phyloP scores from a whole-genome alignment of 2,113 vertebrate species.

The Melanotaenia duboulayi region DNA sequence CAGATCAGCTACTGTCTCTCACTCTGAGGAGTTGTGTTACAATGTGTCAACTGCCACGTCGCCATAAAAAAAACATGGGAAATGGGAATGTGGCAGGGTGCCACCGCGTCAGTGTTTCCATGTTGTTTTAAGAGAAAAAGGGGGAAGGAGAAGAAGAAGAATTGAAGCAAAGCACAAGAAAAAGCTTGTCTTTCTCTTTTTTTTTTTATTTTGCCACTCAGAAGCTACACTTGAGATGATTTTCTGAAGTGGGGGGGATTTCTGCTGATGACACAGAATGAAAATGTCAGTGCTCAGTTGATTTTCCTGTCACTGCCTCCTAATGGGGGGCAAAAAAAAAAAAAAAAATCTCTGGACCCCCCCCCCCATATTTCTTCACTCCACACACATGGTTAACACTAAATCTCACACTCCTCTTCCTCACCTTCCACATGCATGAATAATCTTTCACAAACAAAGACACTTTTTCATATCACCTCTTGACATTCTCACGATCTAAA shows the following conservation, averaged over 20 bases:
- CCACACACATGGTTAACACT: slow-evolving; percentile 30
- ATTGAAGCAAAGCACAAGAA: too few relatives aligned
- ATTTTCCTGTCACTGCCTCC: slow-evolving; percentile 38
- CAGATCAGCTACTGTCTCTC: slow-evolving; percentile 27
- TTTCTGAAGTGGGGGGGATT: slow-evolving; percentile 57
- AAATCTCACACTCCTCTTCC: slow-evolving; percentile 27
- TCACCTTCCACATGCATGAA: not conserved
- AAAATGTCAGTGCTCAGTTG: slow-evolving; percentile 28
- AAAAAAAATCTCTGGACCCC: slow-evolving; percentile 46
- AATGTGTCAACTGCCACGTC: slow-evolving; percentile 32
- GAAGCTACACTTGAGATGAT: slow-evolving; percentile 22
- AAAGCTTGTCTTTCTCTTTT: not conserved
- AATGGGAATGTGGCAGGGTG: slow-evolving; percentile 34
- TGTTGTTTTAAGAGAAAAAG: slow-evolving; percentile 2
- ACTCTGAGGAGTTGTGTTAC: slow-evolving; percentile 41
- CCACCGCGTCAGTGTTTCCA: slow-evolving; percentile 33
- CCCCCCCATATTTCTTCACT: slow-evolving; percentile 11
- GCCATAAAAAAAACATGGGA: not conserved
- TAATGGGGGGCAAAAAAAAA: slow-evolving; percentile 49
- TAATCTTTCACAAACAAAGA: not conserved
- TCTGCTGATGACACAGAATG: slow-evolving; percentile 63
- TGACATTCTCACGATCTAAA: slow-evolving; percentile 37
- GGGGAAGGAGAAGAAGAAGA: not conserved
- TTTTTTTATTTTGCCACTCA: not conserved
- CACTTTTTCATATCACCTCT: slow-evolving; percentile 20